These are phyloP conservation scores for Beaufortia kweichowensis DNA, from an alignment of 2,113 vertebrate genomes.

Conservation along the genomic window DNA sequence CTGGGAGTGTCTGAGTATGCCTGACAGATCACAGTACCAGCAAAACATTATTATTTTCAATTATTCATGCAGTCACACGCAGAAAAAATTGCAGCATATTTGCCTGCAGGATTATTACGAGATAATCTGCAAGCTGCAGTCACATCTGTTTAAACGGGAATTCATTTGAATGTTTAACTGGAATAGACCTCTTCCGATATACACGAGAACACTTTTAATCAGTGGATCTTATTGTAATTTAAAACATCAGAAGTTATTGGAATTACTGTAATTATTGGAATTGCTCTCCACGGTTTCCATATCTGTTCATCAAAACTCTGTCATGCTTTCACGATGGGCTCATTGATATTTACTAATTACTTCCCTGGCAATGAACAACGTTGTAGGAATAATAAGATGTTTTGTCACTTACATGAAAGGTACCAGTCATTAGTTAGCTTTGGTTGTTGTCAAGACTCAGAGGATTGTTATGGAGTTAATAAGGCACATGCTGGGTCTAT, in stretches of 20 bases:
- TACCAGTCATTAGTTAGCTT: conserved; percentile 1
- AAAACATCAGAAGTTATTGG: conserved; percentile 11
- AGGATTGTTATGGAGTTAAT: background rate
- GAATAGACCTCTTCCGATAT: background rate
- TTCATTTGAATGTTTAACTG: conserved; percentile 15
- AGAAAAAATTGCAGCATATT: conserved; percentile 31
- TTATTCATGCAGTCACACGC: conserved; percentile 47
- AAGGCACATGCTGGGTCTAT: background rate
- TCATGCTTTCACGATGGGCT: conserved; percentile 6
- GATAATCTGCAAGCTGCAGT: conserved; percentile 31
- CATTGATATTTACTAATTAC: conserved; percentile 27
- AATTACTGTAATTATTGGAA: conserved; percentile 24
- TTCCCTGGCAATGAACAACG: background rate
- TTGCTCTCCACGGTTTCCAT: background rate
- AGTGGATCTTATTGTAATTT: conserved; percentile 19
- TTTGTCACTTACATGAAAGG: conserved; percentile 13
- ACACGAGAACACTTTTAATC: conserved; percentile 1
- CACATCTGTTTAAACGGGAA: conserved; percentile 11
- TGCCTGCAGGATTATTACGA: conserved; percentile 18
- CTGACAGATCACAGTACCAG: conserved; percentile 30
- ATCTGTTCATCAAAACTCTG: conserved; percentile 27
- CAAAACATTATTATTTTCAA: conserved; percentile 50
- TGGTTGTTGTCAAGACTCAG: background rate
- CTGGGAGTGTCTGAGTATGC: conserved; percentile 18
- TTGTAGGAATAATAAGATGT: background rate